phyloP scores from a whole-genome alignment of 2,113 vertebrate species.

The Oenanthe oenanthe region DNA sequence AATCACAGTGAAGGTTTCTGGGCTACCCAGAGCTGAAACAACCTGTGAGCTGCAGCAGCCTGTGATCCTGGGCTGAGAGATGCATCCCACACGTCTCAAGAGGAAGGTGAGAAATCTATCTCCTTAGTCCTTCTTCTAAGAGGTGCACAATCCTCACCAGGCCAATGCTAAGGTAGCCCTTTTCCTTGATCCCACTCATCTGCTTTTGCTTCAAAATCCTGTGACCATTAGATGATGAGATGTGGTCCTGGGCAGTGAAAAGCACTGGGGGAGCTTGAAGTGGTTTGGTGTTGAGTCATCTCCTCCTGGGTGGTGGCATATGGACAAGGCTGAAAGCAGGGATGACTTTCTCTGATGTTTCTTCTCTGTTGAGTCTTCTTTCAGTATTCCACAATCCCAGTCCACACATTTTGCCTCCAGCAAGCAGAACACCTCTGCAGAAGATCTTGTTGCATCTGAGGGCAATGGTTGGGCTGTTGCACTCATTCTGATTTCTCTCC shows the following conservation, averaged over 20 bases:
- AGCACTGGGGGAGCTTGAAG: background rate
- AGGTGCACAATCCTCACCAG: background rate
- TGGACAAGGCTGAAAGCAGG: background rate
- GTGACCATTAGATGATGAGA: background rate
- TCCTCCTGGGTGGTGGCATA: background rate
- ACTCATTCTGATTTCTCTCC: background rate
- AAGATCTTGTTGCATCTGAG: background rate
- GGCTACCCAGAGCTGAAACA: background rate
- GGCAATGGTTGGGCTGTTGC: rapidly evolving
- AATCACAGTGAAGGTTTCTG: background rate
- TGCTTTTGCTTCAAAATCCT: background rate
- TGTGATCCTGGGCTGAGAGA: rapidly evolving
- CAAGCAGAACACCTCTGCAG: background rate
- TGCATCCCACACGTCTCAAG: rapidly evolving
- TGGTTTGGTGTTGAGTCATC: background rate
- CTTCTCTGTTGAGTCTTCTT: background rate
- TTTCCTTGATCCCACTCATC: background rate
- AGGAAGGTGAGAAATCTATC: background rate
- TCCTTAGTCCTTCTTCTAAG: background rate
- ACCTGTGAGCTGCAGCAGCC: background rate
- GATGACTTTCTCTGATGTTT: background rate
- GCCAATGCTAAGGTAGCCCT: background rate
- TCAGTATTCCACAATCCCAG: background rate
- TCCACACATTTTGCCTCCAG: rapidly evolving
- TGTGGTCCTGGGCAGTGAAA: background rate